These are phyloP conservation scores for Echinops telfairi DNA, from an alignment of 2,113 vertebrate species.

Conservation along the genomic window DNA sequence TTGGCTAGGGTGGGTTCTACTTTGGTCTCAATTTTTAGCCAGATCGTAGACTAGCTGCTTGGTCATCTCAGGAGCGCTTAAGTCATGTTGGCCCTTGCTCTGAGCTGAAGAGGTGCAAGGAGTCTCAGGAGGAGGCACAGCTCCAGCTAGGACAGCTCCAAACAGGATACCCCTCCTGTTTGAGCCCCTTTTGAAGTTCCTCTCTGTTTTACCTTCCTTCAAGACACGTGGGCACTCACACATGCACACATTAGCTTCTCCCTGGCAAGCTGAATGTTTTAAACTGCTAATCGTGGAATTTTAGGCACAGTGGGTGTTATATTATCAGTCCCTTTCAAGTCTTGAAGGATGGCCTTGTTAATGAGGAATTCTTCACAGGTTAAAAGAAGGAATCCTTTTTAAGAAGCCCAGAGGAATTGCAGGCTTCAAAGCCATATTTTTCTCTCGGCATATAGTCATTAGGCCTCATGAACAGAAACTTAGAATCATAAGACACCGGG, in stretches of 20 bases:
- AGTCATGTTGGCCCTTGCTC: no score
- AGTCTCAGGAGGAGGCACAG: no score
- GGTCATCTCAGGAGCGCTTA: no score
- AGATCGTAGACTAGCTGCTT: no score
- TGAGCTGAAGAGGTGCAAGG: no score
- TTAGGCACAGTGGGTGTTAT: conserved; percentile 1
- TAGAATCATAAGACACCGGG: conserved; percentile 54
- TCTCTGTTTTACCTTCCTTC: not conserved
- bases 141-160: no score
- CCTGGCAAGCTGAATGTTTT: not conserved
- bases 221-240: not conserved
- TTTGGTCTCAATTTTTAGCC: no score
- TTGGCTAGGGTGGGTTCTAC: no score
- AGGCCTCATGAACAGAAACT: conserved; percentile 47
- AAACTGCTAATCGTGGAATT: conserved; percentile 39
- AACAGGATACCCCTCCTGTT: no score
- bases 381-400: conserved; percentile 61
- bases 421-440: conserved; percentile 54
- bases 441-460: conserved; percentile 39
- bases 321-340: conserved; percentile 42
- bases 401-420: conserved; percentile 50
- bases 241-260: not conserved
- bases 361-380: conserved; percentile 35
- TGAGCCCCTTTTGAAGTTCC: not conserved
- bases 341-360: not conserved